phyloP scores from a whole-genome alignment of 2,797 vertebrate species.

The Chrysolophus pictus region DNA sequence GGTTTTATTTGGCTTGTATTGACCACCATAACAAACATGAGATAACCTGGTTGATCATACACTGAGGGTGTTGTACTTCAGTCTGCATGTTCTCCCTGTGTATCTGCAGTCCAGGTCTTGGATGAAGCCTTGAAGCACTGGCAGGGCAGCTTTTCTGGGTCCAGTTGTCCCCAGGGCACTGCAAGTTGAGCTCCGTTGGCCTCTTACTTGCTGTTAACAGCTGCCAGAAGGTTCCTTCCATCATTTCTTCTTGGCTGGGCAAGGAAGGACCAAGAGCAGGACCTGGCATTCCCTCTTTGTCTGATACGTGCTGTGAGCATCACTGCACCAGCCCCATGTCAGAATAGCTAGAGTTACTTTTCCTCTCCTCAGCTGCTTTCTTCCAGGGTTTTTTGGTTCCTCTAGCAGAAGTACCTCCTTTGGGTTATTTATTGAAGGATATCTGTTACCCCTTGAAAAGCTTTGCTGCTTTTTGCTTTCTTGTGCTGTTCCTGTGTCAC shows the following conservation, averaged over 20 bases:
- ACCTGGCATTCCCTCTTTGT: neutral
- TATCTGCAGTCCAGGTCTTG: fast-evolving
- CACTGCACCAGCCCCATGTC: neutral
- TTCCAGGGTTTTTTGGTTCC: neutral
- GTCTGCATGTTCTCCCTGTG: neutral
- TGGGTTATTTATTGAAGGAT: neutral
- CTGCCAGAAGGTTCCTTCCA: neutral
- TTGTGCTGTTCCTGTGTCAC: neutral
- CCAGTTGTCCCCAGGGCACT: neutral
- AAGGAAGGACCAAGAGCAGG: neutral
- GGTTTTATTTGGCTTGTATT: neutral
- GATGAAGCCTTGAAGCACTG: neutral
- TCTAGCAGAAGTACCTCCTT: neutral
- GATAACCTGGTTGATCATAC: fast-evolving
- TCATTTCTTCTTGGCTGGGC: neutral
- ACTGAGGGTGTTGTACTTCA: neutral
- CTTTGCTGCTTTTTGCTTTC: neutral
- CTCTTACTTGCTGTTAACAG: fast-evolving
- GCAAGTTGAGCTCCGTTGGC: neutral
- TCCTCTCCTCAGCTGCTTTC: neutral
- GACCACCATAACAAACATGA: fast-evolving
- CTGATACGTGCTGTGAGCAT: neutral
- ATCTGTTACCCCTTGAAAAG: neutral
- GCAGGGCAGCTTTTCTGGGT: neutral
- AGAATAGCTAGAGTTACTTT: neutral